Conservation (phyloP, 2,113 vertebrate genomes). For the Neolamprologus longior region DNA sequence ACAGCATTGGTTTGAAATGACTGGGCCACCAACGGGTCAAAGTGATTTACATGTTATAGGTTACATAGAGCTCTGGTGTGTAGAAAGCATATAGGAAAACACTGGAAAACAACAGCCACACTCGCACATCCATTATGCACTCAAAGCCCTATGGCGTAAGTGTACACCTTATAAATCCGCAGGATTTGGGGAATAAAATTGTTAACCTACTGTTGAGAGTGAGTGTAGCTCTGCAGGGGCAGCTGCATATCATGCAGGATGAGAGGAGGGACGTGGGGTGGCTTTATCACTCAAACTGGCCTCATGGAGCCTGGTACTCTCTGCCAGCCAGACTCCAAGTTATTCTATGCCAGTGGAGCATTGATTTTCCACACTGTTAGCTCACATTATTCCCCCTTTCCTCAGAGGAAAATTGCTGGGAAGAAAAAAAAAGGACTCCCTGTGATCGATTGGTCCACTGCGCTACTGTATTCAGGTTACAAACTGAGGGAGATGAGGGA, state of each 20-base stretch:
- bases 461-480: constrained; percentile 68
- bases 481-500: constrained; percentile 50
- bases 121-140: not conserved
- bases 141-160: not conserved
- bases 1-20: not conserved
- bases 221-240: constrained; percentile 27
- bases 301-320: constrained; percentile 43
- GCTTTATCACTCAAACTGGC: constrained; percentile 60
- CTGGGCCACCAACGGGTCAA: not conserved
- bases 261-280: constrained; percentile 39
- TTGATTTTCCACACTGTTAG: constrained; percentile 74
- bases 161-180: constrained; percentile 19
- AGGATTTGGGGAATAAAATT: constrained; percentile 47
- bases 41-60: not conserved
- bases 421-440: constrained; percentile 62
- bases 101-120: not conserved
- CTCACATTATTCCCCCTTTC: constrained; percentile 71
- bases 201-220: constrained; percentile 53
- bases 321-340: constrained; percentile 60
- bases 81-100: not conserved
- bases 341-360: constrained; percentile 69
- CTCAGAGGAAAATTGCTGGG: constrained; percentile 65
- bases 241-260: constrained; percentile 40
- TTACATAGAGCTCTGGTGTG: not conserved
- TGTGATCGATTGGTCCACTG: constrained; percentile 67